Percentiles rank a stretch among this genome's conserved stretches.
Evolutionary conservation across 2,113 vertebrate genomes (phyloP).

Genomic region (Callaeas wilsoni): DNA sequence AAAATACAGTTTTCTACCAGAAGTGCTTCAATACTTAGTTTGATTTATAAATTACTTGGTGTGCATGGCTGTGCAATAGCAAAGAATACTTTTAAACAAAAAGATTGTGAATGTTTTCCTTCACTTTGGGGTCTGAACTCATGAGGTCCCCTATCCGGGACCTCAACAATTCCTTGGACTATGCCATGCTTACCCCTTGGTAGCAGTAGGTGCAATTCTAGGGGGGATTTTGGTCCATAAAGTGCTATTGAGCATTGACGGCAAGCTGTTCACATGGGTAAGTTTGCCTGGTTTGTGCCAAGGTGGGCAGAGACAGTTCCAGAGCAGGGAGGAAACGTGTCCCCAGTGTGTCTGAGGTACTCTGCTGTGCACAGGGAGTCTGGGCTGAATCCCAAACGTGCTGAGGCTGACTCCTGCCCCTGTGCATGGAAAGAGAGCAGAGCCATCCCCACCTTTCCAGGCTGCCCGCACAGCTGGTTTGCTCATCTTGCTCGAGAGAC

Average conservation of each 20-base stretch:
- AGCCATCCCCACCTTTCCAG: no score
- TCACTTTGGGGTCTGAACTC: not conserved
- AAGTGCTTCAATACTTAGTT: not conserved
- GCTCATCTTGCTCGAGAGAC: fast-evolving
- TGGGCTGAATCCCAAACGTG: fast-evolving
- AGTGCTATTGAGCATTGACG: not conserved
- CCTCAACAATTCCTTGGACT: not conserved
- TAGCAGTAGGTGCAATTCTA: not conserved
- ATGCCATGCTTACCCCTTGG: not conserved
- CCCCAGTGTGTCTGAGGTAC: fast-evolving
- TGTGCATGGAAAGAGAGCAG: fast-evolving
- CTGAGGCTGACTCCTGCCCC: fast-evolving
- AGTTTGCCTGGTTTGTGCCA: not conserved
- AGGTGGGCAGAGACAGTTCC: fast-evolving
- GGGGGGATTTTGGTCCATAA: not conserved
- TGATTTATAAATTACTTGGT: not conserved
- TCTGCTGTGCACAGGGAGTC: fast-evolving
- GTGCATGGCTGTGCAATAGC: no score
- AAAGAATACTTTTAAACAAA: not conserved
- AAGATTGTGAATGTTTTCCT: not conserved
- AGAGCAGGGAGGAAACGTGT: not conserved
- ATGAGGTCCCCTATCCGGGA: not conserved
- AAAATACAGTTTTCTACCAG: not conserved
- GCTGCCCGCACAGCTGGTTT: not conserved
- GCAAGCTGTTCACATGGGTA: fast-evolving